A percentile compares a stretch with the other conserved stretches of the same genome.
These are phyloP conservation scores for Ceratoteleas bidentatus DNA, from an alignment of 1,140 invertebrate genomes.

Conservation along the genomic window DNA sequence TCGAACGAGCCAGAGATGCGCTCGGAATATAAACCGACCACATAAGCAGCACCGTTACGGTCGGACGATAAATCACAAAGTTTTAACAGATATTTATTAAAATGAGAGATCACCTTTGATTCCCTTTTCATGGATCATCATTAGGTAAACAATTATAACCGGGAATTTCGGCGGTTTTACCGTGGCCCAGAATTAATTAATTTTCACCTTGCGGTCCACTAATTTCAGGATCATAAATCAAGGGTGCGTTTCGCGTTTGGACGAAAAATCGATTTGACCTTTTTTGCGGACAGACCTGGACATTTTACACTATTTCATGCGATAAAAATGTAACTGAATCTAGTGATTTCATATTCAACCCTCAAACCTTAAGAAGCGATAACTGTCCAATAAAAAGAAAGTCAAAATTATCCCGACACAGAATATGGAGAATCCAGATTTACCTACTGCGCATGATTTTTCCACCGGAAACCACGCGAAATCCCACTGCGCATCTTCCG, in stretches of 20 bases:
- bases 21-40: neutral
- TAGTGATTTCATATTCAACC: too few species aligned
- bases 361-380: too few species aligned
- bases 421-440: too few species aligned
- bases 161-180: conserved; percentile 9
- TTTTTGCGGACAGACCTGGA: too few species aligned
- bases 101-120: conserved; percentile 51
- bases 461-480: too few species aligned
- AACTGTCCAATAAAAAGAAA: too few species aligned
- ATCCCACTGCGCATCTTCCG: too few species aligned
- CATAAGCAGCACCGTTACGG: conserved; percentile 54
- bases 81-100: conserved; percentile 65
- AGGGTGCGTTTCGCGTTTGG: neutral
- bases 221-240: neutral
- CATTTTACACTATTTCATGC: too few species aligned
- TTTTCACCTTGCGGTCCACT: neutral
- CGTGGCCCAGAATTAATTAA: conserved; percentile 18
- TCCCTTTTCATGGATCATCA: conserved; percentile 33
- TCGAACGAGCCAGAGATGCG: conserved; percentile 27
- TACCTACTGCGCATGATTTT: too few species aligned
- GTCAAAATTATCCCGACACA: too few species aligned
- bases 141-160: conserved; percentile 43
- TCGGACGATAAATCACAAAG: conserved; percentile 45
- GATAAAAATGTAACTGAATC: too few species aligned
- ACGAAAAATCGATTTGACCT: neutral